phyloP scores from a whole-genome alignment of 1,140 invertebrate genomes.

The Drosophila insularis region DNA sequence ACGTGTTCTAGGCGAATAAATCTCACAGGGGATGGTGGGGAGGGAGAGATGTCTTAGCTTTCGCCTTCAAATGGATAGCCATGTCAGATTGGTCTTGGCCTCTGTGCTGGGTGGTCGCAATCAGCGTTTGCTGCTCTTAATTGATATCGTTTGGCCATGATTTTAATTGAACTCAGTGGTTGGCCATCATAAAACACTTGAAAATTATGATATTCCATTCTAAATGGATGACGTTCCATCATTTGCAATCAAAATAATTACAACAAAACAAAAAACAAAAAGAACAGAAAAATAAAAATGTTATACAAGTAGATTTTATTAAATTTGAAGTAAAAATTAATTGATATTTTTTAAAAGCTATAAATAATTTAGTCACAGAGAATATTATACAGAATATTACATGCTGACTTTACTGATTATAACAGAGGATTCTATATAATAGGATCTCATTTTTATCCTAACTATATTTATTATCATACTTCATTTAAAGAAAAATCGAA shows the following conservation, averaged over 20 bases:
- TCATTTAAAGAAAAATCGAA: too few relatives aligned
- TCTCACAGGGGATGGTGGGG: constrained; percentile 23
- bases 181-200: constrained; percentile 53
- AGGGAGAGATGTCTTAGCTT: constrained; percentile 26
- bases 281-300: background rate
- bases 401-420: too few relatives aligned
- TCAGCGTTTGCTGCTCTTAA: constrained; percentile 66
- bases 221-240: constrained; percentile 13
- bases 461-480: too few relatives aligned
- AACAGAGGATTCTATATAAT: too few relatives aligned
- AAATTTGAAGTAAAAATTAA: too few relatives aligned
- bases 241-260: background rate
- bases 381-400: background rate
- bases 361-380: too few relatives aligned
- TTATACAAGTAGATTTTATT: background rate
- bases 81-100: background rate
- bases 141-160: constrained; percentile 74
- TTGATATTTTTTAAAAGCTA: too few relatives aligned
- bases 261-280: background rate
- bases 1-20: constrained; percentile 37
- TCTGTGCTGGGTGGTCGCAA: constrained; percentile 47
- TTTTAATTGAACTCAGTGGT: constrained; percentile 73
- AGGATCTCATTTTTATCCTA: too few relatives aligned
- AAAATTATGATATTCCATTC: constrained; percentile 44
- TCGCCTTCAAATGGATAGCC: constrained; percentile 28